Percentiles rank a stretch among this genome's conserved stretches.
Evolutionary conservation across 2,888 invertebrate genomes (phyloP).

Genomic region (Agapostemon virescens): DNA sequence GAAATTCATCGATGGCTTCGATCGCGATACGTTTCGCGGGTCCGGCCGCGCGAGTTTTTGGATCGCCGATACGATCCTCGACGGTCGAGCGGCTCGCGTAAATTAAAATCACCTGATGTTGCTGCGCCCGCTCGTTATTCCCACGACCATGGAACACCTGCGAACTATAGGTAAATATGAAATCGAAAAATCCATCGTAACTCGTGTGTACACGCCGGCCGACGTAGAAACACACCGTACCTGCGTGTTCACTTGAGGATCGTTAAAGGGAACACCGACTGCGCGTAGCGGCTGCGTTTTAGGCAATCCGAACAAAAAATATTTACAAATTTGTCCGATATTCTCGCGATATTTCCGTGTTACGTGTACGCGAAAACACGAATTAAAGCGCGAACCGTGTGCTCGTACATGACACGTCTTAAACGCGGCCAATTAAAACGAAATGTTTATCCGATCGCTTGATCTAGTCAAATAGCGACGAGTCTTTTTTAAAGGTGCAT

Average conservation of each 20-base stretch:
- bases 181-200: conserved; percentile 30
- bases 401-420: background rate
- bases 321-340: background rate
- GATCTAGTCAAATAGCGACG: background rate
- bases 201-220: background rate
- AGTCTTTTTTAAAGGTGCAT: background rate
- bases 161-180: conserved; percentile 34
- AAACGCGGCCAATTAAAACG: background rate
- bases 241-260: background rate
- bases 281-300: background rate
- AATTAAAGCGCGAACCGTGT: background rate
- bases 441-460: background rate
- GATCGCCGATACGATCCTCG: conserved; percentile 40
- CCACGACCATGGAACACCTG: conserved; percentile 29
- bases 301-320: background rate
- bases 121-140: conserved; percentile 25
- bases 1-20: conserved; percentile 46
- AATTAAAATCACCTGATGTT: conserved; percentile 54
- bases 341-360: background rate
- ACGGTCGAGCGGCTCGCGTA: conserved; percentile 35
- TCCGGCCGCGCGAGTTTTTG: conserved; percentile 43
- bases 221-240: background rate
- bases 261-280: conserved; percentile 1
- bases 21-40: conserved; percentile 36
- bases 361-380: background rate